These are phyloP conservation scores for Creontiades dilutus DNA, from an alignment of 2,888 invertebrate species.

Conservation along the genomic window DNA sequence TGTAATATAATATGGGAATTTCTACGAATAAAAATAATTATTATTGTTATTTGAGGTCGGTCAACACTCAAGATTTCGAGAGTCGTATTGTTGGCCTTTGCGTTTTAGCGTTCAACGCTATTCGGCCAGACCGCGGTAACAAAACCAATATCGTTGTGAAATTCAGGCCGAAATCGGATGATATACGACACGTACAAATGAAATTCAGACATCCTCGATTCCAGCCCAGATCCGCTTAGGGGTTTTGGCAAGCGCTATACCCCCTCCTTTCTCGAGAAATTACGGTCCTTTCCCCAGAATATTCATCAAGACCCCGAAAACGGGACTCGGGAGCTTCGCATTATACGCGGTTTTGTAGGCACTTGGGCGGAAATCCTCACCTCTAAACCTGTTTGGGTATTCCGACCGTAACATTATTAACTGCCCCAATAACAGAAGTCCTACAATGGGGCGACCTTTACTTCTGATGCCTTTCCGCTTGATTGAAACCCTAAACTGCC, in stretches of 20 bases:
- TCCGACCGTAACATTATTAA: slow-evolving; percentile 34
- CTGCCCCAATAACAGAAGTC: slow-evolving; percentile 37
- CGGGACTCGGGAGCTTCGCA: neutral
- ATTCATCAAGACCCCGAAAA: slow-evolving; percentile 23
- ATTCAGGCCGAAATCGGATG: neutral
- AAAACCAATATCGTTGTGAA: neutral
- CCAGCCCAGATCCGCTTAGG: neutral
- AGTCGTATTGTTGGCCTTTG: too few species aligned
- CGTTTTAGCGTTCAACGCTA: neutral
- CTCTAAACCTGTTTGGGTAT: slow-evolving; percentile 42
- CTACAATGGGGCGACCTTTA: slow-evolving; percentile 32
- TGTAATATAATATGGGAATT: too few species aligned
- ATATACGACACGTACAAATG: slow-evolving; percentile 36
- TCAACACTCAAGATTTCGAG: too few species aligned
- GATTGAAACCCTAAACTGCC: slow-evolving; percentile 51
- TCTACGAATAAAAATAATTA: too few species aligned
- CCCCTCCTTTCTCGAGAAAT: neutral
- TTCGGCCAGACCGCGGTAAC: neutral
- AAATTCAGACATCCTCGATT: slow-evolving; percentile 28
- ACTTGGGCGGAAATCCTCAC: slow-evolving; percentile 36
- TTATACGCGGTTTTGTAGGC: slow-evolving; percentile 42
- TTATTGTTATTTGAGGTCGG: neutral
- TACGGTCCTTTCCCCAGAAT: slow-evolving; percentile 17
- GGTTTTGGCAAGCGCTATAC: neutral
- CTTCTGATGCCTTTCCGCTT: slow-evolving; percentile 43